Evolutionary conservation across 2,888 invertebrate genomes (phyloP), one percentile per base, ranked within the genome.

Genomic region (Brachypalpus laphriformis): DNA sequence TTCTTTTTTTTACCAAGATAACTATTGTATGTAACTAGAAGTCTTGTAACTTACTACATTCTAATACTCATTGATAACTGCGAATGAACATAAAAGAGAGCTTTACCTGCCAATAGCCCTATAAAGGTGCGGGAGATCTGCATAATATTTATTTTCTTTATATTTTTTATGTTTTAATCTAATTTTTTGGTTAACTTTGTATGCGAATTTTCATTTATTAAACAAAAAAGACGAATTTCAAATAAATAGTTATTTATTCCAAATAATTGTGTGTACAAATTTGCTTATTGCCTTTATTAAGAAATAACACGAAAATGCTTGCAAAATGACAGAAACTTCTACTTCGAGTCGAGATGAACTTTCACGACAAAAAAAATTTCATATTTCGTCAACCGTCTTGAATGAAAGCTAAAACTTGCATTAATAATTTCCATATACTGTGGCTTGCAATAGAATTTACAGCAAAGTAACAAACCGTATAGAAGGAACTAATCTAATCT

Each of bases 161-260:
- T 14, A 14, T 25, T 16, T 4, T 31, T 31, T 54, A 61, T 65
- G 11, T 63, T 63, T 54, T 42, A 34, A 28, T 9, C 8, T 31
- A 65, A 4, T 56, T 40, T 54, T 66, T 31, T 59, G 16, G 66
- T 68, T 75, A 68, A 40, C 59, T 63, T 65, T 75, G 37, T 74
- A 42, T 72, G 72, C 65, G 37, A 65, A 34, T 59, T 42, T 59
- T 51, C 4, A 49, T 72, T 80, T 20, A 57, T 14, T 56, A 34
- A 59, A 49, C 9, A 54, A 56, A 71, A 76, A 82, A 77, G 57
- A 76, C 76, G 71, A 71, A 82, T 76, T 77, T 82, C 51, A 71
- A 82, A 82, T 82, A 82, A 77, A 82, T 31, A 61, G 57, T 40
- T 65, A 76, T 76, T 82, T 76, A 82, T 82, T 82, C 72, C 45